These are phyloP conservation scores for Cryptomyrus ogoouensis DNA, from an alignment of 2,113 vertebrate species.

Conservation along the genomic window DNA sequence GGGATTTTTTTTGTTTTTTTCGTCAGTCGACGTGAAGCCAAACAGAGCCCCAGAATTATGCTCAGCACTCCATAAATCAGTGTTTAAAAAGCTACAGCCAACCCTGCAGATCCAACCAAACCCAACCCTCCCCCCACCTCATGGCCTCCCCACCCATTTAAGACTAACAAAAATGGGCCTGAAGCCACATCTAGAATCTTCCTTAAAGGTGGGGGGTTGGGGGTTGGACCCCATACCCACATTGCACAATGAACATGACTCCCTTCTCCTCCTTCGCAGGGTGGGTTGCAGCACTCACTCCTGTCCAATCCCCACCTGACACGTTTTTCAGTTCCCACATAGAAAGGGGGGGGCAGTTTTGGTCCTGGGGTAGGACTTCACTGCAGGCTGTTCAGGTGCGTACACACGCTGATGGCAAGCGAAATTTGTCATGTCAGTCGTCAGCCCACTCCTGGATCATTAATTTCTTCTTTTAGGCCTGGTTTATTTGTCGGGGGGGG, in stretches of 20 bases:
- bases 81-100: constrained; percentile 26
- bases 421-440: constrained; percentile 25
- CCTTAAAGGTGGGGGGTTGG: background rate
- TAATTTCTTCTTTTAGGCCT: constrained; percentile 23
- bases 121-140: background rate
- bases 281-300: background rate
- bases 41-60: constrained; percentile 27
- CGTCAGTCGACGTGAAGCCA: constrained; percentile 20
- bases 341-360: background rate
- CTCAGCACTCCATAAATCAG: constrained; percentile 39
- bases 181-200: background rate
- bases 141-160: background rate
- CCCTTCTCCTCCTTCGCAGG: background rate
- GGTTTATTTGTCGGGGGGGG: constrained; percentile 35
- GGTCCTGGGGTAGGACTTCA: background rate
- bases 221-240: background rate
- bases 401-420: constrained; percentile 4
- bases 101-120: background rate
- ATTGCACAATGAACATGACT: background rate
- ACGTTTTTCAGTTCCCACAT: background rate
- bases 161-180: background rate
- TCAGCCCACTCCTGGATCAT: constrained; percentile 26
- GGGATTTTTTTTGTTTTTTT: constrained; percentile 22
- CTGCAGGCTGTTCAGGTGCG: constrained; percentile 20
- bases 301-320: background rate